phyloP scores from a whole-genome alignment of 2,888 invertebrate genomes.

The Sceliomorpha sp. region DNA sequence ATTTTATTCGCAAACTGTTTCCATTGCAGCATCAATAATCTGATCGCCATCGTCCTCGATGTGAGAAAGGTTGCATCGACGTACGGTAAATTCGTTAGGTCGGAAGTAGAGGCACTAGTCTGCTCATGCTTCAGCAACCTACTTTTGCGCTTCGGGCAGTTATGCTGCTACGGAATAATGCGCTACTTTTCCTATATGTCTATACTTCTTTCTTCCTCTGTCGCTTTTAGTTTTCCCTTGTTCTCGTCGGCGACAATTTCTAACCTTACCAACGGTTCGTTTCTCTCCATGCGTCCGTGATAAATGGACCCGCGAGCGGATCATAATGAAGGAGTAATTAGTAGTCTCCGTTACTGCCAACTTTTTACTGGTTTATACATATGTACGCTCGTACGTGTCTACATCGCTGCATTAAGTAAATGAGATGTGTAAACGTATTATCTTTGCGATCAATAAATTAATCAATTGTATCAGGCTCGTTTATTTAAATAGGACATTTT shows the following conservation, averaged over 20 bases:
- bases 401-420: too few species aligned
- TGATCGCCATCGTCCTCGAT: too few species aligned
- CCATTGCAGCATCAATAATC: too few species aligned
- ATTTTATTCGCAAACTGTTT: too few species aligned
- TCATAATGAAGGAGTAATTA: constrained; percentile 57
- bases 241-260: constrained; percentile 4
- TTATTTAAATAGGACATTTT: too few species aligned
- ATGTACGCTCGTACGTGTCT: not conserved
- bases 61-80: constrained; percentile 7
- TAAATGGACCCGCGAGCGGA: constrained; percentile 57
- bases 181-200: constrained; percentile 14
- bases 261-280: not conserved
- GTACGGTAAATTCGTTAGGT: constrained; percentile 36
- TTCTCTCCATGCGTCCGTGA: constrained; percentile 23
- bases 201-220: constrained; percentile 1
- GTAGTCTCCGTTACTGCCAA: constrained; percentile 6
- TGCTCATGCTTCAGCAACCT: constrained; percentile 17
- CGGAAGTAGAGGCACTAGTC: constrained; percentile 1
- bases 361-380: not conserved
- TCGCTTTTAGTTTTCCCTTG: constrained; percentile 5
- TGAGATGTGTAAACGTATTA: not conserved
- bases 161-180: not conserved
- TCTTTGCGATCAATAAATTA: too few species aligned
- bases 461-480: too few species aligned
- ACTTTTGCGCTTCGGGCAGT: constrained; percentile 20